A percentile compares a stretch with the other conserved stretches of the same genome.
phyloP scores from a whole-genome alignment of 2,888 invertebrate species.

The Serrognathus titanus region DNA sequence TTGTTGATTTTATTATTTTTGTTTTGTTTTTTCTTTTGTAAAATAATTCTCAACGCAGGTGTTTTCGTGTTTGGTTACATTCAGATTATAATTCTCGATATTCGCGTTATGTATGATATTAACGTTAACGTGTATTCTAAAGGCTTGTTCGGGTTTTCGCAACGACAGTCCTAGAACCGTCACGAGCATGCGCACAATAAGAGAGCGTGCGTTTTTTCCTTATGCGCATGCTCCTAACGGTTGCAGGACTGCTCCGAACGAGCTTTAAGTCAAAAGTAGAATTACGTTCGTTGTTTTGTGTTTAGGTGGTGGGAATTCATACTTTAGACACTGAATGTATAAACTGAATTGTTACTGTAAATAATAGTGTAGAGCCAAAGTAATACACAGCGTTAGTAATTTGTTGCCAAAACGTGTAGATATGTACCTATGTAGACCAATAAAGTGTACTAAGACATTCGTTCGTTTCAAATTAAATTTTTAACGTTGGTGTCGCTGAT shows the following conservation, averaged over 20 bases:
- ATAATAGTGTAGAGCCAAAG: conserved; percentile 4
- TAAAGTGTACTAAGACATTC: not conserved
- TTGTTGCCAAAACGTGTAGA: conserved; percentile 8
- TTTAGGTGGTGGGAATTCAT: conserved; percentile 11
- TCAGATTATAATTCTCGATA: not conserved
- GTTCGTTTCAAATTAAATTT: not conserved
- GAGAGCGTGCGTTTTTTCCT: too few species aligned
- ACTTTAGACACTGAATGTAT: conserved; percentile 5
- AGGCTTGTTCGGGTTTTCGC: too few species aligned
- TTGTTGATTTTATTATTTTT: not conserved
- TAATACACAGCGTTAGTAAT: conserved; percentile 2
- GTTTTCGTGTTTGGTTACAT: not conserved
- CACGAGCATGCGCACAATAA: too few species aligned
- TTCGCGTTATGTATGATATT: too few species aligned
- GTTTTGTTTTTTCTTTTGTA: not conserved
- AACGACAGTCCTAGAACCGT: too few species aligned
- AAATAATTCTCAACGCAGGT: not conserved
- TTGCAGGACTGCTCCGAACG: too few species aligned
- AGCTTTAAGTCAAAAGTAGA: too few species aligned
- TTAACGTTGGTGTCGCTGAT: not conserved
- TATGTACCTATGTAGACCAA: conserved; percentile 9
- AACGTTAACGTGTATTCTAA: too few species aligned
- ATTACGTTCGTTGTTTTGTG: too few species aligned
- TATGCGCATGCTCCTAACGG: too few species aligned
- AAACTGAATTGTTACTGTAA: conserved; percentile 8